Percentiles rank a stretch among this genome's conserved stretches.
Evolutionary conservation across 2,888 invertebrate genomes (phyloP).

Genomic region (Stenichneumon culpator): DNA sequence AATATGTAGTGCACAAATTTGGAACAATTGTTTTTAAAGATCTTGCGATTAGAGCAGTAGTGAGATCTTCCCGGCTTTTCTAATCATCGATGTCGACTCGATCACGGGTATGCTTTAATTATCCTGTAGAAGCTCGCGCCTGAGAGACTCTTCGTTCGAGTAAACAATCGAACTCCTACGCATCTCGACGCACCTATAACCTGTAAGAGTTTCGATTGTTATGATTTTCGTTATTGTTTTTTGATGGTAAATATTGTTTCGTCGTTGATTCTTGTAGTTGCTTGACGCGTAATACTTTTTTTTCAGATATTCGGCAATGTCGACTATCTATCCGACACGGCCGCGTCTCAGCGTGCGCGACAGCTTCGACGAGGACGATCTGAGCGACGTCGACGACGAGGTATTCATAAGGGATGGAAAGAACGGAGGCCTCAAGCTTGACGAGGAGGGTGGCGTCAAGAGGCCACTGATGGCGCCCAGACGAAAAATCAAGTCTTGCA

Average conservation of each 20-base stretch:
- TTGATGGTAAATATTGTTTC: not conserved
- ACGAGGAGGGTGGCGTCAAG: conserved; percentile 90
- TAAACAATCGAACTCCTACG: not conserved
- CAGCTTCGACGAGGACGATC: conserved; percentile 90
- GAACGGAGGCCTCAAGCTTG: conserved; percentile 87
- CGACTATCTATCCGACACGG: conserved; percentile 87
- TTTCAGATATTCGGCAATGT: conserved; percentile 81
- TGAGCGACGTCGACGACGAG: conserved; percentile 92
- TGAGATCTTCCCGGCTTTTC: not conserved
- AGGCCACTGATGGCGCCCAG: conserved; percentile 91
- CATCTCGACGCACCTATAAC: not conserved
- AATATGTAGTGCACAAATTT: not conserved
- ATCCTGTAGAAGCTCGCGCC: not conserved
- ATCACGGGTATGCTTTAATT: not conserved
- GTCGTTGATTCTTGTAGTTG: not conserved
- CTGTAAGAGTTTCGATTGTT: not conserved
- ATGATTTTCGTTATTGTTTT: not conserved
- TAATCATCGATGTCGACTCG: not conserved
- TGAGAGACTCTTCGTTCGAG: not conserved
- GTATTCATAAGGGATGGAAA: conserved; percentile 92
- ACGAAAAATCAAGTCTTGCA: conserved; percentile 86
- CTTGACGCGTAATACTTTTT: not conserved
- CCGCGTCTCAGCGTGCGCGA: conserved; percentile 89
- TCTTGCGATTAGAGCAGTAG: not conserved
- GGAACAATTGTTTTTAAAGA: not conserved